phyloP scores from a whole-genome alignment of 2,888 invertebrate species.

The Artemia sinica region DNA sequence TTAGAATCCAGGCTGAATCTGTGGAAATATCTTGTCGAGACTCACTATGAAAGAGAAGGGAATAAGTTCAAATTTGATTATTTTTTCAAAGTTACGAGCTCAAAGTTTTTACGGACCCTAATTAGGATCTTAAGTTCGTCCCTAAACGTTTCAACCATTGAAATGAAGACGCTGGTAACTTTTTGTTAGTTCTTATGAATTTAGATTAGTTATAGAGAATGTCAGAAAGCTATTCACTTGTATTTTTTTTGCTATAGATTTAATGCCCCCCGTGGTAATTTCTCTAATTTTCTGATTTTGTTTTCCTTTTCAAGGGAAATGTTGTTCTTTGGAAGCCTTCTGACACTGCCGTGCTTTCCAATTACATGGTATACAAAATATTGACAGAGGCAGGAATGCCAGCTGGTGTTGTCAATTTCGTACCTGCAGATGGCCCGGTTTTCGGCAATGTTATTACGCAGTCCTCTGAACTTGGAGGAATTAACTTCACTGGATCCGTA shows the following conservation, averaged over 20 bases:
- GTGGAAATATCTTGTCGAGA: no score
- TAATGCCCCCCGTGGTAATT: conserved; percentile 1
- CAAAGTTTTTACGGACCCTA: no score
- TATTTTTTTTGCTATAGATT: conserved; percentile 8
- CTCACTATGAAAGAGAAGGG: no score
- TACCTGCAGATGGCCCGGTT: conserved; percentile 85
- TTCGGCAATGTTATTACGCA: conserved; percentile 79
- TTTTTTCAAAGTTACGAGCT: no score
- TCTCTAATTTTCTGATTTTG: conserved; percentile 16
- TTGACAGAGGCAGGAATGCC: conserved; percentile 91
- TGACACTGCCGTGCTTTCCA: conserved; percentile 85
- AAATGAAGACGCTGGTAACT: neutral
- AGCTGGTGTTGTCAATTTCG: conserved; percentile 87
- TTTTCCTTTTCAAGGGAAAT: conserved; percentile 53
- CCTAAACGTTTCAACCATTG: no score
- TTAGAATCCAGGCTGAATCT: no score
- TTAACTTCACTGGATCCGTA: conserved; percentile 96
- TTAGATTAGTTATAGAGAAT: conserved; percentile 5
- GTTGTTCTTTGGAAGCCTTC: conserved; percentile 95
- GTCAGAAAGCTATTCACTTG: neutral
- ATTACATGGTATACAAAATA: conserved; percentile 81
- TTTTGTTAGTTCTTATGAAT: conserved; percentile 3
- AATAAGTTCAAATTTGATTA: no score
- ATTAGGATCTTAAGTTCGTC: no score
- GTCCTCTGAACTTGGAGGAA: conserved; percentile 68